A percentile compares a stretch with the other conserved stretches of the same genome.
Conservation (phyloP, 2,888 invertebrate species). For the Caenorhabditis sp. region DNA sequence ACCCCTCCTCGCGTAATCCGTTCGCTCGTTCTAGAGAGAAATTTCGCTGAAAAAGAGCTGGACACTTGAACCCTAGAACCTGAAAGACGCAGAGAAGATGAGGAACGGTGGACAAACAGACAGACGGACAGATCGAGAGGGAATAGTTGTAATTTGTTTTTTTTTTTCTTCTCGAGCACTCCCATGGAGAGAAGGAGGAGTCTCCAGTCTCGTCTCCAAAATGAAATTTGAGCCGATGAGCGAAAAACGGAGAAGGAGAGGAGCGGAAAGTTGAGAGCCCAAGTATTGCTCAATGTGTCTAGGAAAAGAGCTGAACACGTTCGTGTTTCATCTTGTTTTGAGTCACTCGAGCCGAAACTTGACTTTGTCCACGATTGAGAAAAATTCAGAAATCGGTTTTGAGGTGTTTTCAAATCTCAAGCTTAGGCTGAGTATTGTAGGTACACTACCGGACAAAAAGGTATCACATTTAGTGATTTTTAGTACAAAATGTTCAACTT, state of each 20-base stretch:
- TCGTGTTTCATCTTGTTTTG: neutral
- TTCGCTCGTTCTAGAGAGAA: neutral
- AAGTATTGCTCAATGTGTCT: conserved; percentile 1
- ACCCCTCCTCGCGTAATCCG: conserved; percentile 18
- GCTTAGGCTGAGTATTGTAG: too few relatives aligned
- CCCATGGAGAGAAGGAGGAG: neutral
- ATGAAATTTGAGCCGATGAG: conserved; percentile 34
- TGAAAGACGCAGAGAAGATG: too few relatives aligned
- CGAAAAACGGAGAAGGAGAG: conserved; percentile 12
- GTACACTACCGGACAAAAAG: too few relatives aligned
- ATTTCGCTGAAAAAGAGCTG: conserved; percentile 2
- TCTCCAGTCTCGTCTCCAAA: neutral
- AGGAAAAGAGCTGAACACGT: neutral
- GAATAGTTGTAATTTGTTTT: conserved; percentile 19
- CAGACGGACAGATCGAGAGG: neutral
- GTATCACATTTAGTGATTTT: too few relatives aligned
- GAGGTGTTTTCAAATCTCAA: too few relatives aligned
- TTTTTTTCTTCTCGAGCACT: neutral
- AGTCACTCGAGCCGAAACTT: neutral
- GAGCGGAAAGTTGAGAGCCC: conserved; percentile 6
- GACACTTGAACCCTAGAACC: neutral
- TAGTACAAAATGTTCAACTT: too few relatives aligned
- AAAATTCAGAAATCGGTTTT: too few relatives aligned
- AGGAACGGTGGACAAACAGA: neutral
- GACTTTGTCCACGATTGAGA: too few relatives aligned